Evolutionary conservation across 2,888 invertebrate species (phyloP).

Genomic region (Diabrotica balteata): DNA sequence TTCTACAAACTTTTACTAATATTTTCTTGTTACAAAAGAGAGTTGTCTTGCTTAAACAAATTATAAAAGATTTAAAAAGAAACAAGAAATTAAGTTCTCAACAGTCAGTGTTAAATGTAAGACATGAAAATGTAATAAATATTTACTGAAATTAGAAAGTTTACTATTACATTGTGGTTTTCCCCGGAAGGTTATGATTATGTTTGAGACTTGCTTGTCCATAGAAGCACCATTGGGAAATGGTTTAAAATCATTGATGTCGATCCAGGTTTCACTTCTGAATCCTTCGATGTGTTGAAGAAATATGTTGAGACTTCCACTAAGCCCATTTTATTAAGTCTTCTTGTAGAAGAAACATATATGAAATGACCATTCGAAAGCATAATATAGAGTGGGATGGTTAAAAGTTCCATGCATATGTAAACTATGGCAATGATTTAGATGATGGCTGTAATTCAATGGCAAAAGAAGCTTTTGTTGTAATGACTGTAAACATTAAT

Average conservation of each 20-base stretch:
- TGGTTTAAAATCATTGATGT: constrained; percentile 50
- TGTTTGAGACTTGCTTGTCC: constrained; percentile 48
- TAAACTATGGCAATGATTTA: constrained; percentile 44
- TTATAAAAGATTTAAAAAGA: no score
- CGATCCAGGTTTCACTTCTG: constrained; percentile 47
- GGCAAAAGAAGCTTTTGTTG: constrained; percentile 46
- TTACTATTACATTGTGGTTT: no score
- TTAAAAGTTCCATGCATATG: constrained; percentile 50
- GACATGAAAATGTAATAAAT: no score
- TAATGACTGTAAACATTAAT: constrained; percentile 41
- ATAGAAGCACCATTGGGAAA: constrained; percentile 49
- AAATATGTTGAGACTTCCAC: constrained; percentile 23
- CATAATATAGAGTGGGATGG: constrained; percentile 38
- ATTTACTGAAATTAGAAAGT: no score
- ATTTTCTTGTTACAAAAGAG: no score
- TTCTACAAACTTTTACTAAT: no score
- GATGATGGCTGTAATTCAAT: constrained; percentile 38
- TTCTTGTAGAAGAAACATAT: constrained; percentile 8
- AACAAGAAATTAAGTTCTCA: no score
- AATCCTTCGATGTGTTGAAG: constrained; percentile 37
- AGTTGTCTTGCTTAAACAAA: no score
- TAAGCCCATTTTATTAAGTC: no score
- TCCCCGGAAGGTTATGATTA: no score
- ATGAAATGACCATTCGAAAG: constrained; percentile 31
- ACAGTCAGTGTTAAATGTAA: no score